phyloP scores from a whole-genome alignment of 2,113 vertebrate species.

The Actinemys pallida region DNA sequence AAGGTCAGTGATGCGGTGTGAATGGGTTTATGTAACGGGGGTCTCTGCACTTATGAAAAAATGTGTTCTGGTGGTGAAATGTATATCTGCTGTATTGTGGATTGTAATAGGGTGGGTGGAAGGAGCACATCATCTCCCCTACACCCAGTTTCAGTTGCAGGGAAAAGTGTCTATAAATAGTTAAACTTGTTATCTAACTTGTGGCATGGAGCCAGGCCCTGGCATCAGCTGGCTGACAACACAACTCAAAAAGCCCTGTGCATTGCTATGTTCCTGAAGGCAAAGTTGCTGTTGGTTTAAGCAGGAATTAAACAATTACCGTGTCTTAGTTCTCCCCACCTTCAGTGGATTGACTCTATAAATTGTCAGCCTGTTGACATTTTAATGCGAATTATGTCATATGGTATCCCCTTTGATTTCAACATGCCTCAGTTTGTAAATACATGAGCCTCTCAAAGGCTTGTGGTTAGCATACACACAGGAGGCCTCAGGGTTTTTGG shows the following conservation, averaged over 20 bases:
- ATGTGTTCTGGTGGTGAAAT: background rate
- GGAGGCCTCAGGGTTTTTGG: conserved; percentile 92
- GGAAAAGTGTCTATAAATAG: conserved; percentile 50
- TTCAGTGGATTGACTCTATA: conserved; percentile 88
- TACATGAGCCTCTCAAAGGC: conserved; percentile 97
- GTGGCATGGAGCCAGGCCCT: conserved; percentile 69
- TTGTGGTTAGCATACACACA: conserved; percentile 95
- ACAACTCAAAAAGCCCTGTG: conserved; percentile 67
- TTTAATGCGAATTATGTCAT: conserved; percentile 99
- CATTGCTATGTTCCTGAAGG: conserved; percentile 64
- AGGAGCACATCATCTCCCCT: rapidly evolving
- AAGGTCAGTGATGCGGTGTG: rapidly evolving
- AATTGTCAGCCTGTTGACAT: conserved; percentile 95
- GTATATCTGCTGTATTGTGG: background rate
- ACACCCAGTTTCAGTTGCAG: background rate
- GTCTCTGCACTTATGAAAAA: background rate
- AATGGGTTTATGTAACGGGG: rapidly evolving
- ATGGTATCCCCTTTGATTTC: conserved; percentile 99
- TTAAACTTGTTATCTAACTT: conserved; percentile 64
- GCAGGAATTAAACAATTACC: conserved; percentile 86
- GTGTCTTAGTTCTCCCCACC: conserved; percentile 84
- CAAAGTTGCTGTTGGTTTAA: conserved; percentile 80
- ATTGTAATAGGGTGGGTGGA: background rate
- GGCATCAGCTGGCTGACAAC: conserved; percentile 76
- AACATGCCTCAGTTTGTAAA: conserved; percentile 99